Percentiles rank a stretch among this genome's conserved stretches.
Evolutionary conservation across 2,888 invertebrate genomes (phyloP).

Genomic region (Hypena proboscidalis): DNA sequence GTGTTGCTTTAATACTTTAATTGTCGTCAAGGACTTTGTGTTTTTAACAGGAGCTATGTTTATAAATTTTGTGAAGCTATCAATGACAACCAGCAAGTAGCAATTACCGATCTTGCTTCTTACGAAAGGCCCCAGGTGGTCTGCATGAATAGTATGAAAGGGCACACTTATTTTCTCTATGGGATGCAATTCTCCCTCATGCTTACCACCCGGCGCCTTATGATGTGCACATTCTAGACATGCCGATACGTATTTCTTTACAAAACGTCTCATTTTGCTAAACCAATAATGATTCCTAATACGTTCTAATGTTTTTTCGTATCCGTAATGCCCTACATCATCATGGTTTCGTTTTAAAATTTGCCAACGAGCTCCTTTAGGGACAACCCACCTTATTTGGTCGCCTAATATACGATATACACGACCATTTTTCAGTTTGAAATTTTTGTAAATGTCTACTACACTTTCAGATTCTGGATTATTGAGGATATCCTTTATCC

Average conservation of each 20-base stretch:
- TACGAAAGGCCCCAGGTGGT: constrained; percentile 34
- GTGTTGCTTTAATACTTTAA: neutral
- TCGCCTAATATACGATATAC: constrained; percentile 8
- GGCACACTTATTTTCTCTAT: constrained; percentile 28
- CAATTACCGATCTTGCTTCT: constrained; percentile 8
- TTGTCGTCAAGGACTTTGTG: neutral
- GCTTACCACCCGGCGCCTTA: constrained; percentile 18
- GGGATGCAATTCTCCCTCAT: constrained; percentile 31
- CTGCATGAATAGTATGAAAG: constrained; percentile 41
- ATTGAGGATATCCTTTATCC: constrained; percentile 15
- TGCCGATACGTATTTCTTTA: constrained; percentile 7
- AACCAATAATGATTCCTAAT: constrained; percentile 8
- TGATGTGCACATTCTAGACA: constrained; percentile 9
- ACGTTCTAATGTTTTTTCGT: constrained; percentile 26
- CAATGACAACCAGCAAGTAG: constrained; percentile 14
- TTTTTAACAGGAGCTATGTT: constrained; percentile 3
- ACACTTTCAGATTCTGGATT: constrained; percentile 7
- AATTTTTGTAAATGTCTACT: constrained; percentile 27
- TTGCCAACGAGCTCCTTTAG: constrained; percentile 34
- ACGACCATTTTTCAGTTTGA: constrained; percentile 21
- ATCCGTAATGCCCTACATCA: constrained; percentile 33
- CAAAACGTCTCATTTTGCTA: constrained; percentile 2
- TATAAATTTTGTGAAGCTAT: constrained; percentile 13
- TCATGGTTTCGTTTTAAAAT: constrained; percentile 33
- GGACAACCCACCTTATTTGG: constrained; percentile 34